These are phyloP conservation scores for Pseudocheirus occidentalis DNA, from an alignment of 2,797 vertebrate species.

Conservation along the genomic window DNA sequence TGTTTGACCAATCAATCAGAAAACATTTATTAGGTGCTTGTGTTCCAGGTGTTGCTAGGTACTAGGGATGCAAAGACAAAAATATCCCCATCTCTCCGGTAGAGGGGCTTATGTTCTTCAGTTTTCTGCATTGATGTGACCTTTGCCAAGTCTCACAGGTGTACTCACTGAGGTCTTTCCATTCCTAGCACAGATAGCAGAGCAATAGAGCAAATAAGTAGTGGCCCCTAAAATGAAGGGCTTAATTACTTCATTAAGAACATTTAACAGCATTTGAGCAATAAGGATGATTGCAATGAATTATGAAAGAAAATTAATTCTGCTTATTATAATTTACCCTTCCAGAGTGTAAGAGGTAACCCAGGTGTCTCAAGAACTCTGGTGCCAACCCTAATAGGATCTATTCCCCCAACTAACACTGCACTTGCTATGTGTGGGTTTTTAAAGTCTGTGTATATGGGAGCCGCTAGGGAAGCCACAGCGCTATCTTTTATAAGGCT, in stretches of 20 bases:
- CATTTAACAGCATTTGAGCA: neutral
- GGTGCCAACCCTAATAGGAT: neutral
- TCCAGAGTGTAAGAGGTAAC: neutral
- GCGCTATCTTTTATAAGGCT: neutral
- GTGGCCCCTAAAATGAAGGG: neutral
- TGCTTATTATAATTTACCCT: neutral
- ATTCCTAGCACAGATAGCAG: neutral
- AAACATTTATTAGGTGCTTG: neutral
- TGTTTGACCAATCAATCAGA: neutral
- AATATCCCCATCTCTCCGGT: neutral
- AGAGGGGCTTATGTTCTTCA: neutral
- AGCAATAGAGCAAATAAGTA: conserved; percentile 6
- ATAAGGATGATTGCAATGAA: neutral
- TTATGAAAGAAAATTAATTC: neutral
- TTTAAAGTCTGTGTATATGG: neutral
- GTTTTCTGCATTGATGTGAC: neutral
- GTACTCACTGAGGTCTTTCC: neutral
- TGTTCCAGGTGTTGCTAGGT: neutral
- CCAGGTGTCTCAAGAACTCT: neutral
- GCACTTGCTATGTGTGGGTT: neutral
- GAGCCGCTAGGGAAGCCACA: neutral
- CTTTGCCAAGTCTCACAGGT: neutral
- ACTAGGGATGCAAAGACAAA: neutral
- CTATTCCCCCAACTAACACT: too few relatives aligned
- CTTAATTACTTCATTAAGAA: neutral